Base-by-base conservation (phyloP, 2,888 invertebrate genomes). In the Scotopteryx bipunctaria region DNA sequence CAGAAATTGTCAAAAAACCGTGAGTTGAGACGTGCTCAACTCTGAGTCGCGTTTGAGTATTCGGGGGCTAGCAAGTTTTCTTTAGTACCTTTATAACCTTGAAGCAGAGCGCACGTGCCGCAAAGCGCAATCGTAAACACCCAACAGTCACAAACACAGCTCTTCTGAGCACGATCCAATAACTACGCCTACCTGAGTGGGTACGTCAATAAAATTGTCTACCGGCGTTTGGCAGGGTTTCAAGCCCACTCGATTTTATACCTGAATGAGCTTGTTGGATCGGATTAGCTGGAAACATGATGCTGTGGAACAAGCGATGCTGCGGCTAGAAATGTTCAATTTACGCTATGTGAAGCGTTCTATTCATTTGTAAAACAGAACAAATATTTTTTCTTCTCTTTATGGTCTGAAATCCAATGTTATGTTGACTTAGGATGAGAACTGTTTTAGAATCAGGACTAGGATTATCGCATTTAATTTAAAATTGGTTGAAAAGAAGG, bases 161-260 rank as follows among this genome's bases (percentile, higher is more conserved):
- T 35, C 37, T 32, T 35, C 40, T 23, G 2, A 23, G 16, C 11
- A 3, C 17, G 9, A 29, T 31, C 29, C 27, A 33, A 38, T 38
- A 46, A 45, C 19, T 29, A 19, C 37, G n/a, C 14, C 15, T 42
- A 48, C 21, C 8, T 35, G 11, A 25, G 15, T 52, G 46, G 29
- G 14, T 29, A 29, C 45, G 51, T 37, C 36, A 31, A 46, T 51
- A 40, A 45, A 48, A 49, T 32, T 17, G 33, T 49, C 36, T 54
- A 45, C 57, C 16, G 32, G 52, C 42, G 37, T 48, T 57, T 59
- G 59, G 59, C 59, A 52, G 3, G 16, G 49, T 35, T 27, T 50
- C 59, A 57, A 57, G 33, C 25, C 38, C 21, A 36, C 25, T 13
- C 40, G 23, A 53, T 42, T 50, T 45, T 35, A 29, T 41, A 49